phyloP scores from a whole-genome alignment of 2,113 vertebrate genomes.

The Ciconia stormi region DNA sequence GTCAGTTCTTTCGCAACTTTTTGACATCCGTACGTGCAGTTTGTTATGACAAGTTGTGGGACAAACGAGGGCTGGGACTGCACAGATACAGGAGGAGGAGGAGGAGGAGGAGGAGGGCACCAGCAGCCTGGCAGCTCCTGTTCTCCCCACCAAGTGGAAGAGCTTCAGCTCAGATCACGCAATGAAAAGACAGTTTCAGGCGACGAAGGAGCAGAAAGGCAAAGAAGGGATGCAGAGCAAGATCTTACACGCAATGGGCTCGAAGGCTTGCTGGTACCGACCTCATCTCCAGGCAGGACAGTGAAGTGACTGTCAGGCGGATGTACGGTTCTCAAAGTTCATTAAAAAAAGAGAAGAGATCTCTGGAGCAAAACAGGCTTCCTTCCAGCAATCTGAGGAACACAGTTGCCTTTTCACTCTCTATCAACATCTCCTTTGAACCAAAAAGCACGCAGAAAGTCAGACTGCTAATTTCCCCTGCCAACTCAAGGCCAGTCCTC shows the following conservation, averaged over 20 bases:
- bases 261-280: not conserved
- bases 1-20: not conserved
- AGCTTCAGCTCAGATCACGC: accelerated
- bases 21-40: accelerated
- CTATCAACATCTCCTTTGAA: not conserved
- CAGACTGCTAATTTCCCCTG: not conserved
- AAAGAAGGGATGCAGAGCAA: not conserved
- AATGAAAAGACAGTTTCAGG: not conserved
- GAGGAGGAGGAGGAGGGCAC: not conserved
- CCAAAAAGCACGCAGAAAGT: not conserved
- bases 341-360: not conserved
- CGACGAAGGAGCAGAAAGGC: not conserved
- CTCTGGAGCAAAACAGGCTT: not conserved
- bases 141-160: not conserved
- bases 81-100: not conserved
- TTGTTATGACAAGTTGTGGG: not conserved
- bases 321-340: not conserved
- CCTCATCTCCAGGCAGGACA: not conserved
- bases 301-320: not conserved
- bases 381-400: not conserved
- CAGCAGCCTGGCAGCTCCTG: not conserved
- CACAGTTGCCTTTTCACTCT: not conserved
- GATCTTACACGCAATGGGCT: accelerated
- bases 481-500: not conserved
- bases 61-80: not conserved